phyloP scores from a whole-genome alignment of 1,140 invertebrate species.

The Himalopsyche phryganea region DNA sequence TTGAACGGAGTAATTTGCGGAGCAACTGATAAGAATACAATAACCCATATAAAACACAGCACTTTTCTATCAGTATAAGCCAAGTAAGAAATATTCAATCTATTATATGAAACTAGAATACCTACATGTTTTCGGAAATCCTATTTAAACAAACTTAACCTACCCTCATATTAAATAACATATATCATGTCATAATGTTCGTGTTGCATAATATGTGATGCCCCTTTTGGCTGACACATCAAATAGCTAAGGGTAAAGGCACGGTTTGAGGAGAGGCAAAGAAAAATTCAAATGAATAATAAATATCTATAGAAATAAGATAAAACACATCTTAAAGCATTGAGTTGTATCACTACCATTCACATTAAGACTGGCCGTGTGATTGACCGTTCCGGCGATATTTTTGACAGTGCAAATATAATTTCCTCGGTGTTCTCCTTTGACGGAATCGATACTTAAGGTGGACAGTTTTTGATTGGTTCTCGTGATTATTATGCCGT shows the following conservation, averaged over 20 bases:
- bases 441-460: conserved; percentile 58
- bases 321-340: not conserved
- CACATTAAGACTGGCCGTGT: conserved; percentile 45
- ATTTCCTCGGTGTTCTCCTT: conserved; percentile 49
- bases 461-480: conserved; percentile 55
- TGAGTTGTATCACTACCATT: conserved; percentile 45
- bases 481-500: conserved; percentile 44
- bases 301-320: conserved; percentile 7
- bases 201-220: conserved; percentile 76
- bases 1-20: conserved; percentile 62
- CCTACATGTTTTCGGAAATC: conserved; percentile 11
- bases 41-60: conserved; percentile 14
- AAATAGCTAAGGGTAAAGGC: no score
- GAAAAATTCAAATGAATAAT: not conserved
- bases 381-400: conserved; percentile 49
- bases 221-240: no score
- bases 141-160: no score
- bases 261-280: conserved; percentile 3
- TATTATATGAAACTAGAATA: conserved; percentile 35
- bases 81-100: no score
- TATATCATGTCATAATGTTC: conserved; percentile 71
- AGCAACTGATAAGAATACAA: conserved; percentile 49
- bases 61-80: no score
- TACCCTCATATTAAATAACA: no score
- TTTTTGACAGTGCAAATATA: conserved; percentile 62